A percentile compares a stretch with the other conserved stretches of the same genome.
These are phyloP conservation scores for Mormyrus lacerda DNA, from an alignment of 2,113 vertebrate species.

Conservation along the genomic window DNA sequence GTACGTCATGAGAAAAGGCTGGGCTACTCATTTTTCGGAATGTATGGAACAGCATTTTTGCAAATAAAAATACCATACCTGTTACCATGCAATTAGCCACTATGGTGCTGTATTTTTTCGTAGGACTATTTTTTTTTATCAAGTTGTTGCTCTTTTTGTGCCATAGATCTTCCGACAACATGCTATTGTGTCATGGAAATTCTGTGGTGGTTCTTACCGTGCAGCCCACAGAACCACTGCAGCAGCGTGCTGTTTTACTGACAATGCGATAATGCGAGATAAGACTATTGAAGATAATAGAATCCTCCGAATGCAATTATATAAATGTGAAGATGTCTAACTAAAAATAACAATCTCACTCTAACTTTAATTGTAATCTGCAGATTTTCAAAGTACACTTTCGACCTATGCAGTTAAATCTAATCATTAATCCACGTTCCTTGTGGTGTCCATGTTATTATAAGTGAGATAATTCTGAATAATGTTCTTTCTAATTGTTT, in stretches of 20 bases:
- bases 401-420: neutral
- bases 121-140: neutral
- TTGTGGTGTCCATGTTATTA: neutral
- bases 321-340: neutral
- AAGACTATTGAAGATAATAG: neutral
- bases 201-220: neutral
- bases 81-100: neutral
- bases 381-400: neutral
- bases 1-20: neutral
- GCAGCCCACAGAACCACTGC: neutral
- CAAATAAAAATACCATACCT: neutral
- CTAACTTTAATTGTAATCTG: neutral
- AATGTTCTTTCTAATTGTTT: neutral
- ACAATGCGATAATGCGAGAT: neutral
- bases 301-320: neutral
- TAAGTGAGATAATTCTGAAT: neutral
- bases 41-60: neutral
- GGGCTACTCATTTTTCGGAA: neutral
- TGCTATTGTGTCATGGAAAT: neutral
- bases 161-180: neutral
- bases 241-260: neutral
- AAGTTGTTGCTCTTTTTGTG: neutral
- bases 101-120: neutral
- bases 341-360: neutral
- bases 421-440: neutral